Evolutionary conservation across 2,888 invertebrate genomes (phyloP).

Genomic region (Incurvaria masculella): DNA sequence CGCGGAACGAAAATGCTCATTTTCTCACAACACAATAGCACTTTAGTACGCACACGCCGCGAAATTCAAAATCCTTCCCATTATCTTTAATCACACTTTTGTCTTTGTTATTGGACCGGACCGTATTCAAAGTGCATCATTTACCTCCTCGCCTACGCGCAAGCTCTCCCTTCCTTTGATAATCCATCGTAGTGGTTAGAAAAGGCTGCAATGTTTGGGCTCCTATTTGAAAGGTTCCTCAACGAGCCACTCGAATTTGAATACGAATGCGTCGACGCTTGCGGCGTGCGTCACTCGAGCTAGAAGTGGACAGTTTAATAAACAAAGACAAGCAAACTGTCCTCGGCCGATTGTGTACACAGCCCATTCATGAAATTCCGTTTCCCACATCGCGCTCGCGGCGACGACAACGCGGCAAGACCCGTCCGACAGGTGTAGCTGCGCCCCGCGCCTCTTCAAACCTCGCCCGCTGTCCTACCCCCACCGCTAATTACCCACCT

Average conservation of each 20-base stretch:
- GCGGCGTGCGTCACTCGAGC: constrained; percentile 16
- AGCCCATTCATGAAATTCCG: constrained; percentile 41
- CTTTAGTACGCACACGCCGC: constrained; percentile 24
- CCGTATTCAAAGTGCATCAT: neutral
- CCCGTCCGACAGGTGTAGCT: neutral
- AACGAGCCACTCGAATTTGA: constrained; percentile 30
- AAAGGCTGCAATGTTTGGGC: neutral
- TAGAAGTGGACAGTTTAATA: constrained; percentile 53
- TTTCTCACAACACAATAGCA: constrained; percentile 32
- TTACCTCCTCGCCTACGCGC: neutral
- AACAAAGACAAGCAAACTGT: constrained; percentile 36
- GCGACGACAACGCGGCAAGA: constrained; percentile 10
- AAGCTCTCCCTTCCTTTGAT: neutral
- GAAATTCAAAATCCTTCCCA: constrained; percentile 21
- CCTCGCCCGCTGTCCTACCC: neutral
- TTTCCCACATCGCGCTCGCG: constrained; percentile 39
- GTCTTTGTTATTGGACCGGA: neutral
- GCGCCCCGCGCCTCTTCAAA: neutral
- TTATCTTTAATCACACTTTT: neutral
- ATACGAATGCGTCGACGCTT: constrained; percentile 24
- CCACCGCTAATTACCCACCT: neutral
- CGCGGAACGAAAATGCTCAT: constrained; percentile 28
- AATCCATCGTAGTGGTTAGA: neutral
- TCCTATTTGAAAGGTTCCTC: neutral
- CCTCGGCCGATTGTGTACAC: constrained; percentile 29